These are phyloP conservation scores for Eilema depressum DNA, from an alignment of 2,888 invertebrate genomes.

Conservation along the genomic window DNA sequence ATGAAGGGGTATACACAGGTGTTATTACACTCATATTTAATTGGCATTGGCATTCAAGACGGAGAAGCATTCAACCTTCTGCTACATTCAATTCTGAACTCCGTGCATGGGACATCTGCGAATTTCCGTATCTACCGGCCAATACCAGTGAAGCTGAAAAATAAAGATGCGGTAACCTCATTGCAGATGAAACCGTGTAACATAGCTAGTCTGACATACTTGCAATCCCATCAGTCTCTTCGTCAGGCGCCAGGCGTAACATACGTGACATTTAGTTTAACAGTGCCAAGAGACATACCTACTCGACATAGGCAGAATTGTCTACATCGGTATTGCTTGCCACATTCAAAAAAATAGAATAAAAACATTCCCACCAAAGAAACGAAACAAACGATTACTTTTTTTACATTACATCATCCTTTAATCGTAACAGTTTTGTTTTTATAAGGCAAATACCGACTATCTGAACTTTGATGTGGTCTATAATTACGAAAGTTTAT, in stretches of 20 bases:
- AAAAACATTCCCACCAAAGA: neutral
- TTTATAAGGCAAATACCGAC: conserved; percentile 35
- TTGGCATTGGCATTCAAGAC: too few species aligned
- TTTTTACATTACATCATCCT: conserved; percentile 26
- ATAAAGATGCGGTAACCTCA: neutral
- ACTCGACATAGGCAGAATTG: neutral
- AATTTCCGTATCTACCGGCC: neutral
- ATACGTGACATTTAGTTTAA: neutral
- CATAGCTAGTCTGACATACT: neutral
- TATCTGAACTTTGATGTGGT: conserved; percentile 36
- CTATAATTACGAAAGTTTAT: conserved; percentile 40
- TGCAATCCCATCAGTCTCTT: neutral
- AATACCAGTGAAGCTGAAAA: neutral
- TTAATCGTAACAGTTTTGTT: conserved; percentile 29
- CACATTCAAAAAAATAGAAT: neutral
- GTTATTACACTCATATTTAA: too few species aligned
- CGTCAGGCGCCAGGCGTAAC: neutral
- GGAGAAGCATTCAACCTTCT: too few species aligned
- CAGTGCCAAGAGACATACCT: conserved; percentile 5
- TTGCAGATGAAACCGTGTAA: neutral
- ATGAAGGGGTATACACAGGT: too few species aligned
- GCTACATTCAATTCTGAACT: too few species aligned
- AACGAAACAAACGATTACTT: conserved; percentile 16
- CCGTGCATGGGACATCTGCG: neutral
- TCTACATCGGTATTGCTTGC: neutral